Evolutionary conservation across 2,797 vertebrate species (phyloP).

Genomic region (Aeoliscus strigatus): DNA sequence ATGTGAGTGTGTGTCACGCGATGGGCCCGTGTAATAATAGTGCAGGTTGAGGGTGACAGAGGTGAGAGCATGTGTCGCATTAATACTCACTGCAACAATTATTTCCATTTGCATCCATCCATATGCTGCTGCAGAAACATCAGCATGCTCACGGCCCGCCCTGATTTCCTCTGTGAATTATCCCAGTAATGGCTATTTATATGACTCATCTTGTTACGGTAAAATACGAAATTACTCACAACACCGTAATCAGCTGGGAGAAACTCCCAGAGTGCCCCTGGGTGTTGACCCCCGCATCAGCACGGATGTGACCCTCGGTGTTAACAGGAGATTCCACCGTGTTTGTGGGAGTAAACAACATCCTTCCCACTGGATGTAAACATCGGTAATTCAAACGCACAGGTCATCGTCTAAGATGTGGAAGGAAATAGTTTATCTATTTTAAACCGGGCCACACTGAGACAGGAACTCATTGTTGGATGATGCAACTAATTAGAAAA

Average conservation of each 20-base stretch:
- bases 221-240: conserved; percentile 9
- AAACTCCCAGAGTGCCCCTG: conserved; percentile 26
- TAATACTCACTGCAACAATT: conserved; percentile 38
- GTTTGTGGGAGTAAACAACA: too few species aligned
- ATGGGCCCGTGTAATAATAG: conserved; percentile 42
- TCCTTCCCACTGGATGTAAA: too few species aligned
- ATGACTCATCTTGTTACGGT: conserved; percentile 4
- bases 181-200: conserved; percentile 6
- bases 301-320: conserved; percentile 14
- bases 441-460: too few species aligned
- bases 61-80: conserved; percentile 55
- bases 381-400: too few species aligned
- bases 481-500: too few species aligned
- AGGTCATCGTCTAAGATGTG: too few species aligned
- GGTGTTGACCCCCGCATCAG: conserved; percentile 8
- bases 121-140: conserved; percentile 13
- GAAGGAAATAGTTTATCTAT: too few species aligned
- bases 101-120: conserved; percentile 45
- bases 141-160: conserved; percentile 13
- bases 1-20: conserved; percentile 13
- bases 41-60: conserved; percentile 47
- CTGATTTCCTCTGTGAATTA: conserved; percentile 8
- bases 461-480: too few species aligned
- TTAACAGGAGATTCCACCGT: conserved; percentile 35
- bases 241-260: conserved; percentile 8